Percentiles rank a stretch among this genome's conserved stretches.
phyloP scores from a whole-genome alignment of 2,888 invertebrate genomes.

The Habrosyne pyritoides region DNA sequence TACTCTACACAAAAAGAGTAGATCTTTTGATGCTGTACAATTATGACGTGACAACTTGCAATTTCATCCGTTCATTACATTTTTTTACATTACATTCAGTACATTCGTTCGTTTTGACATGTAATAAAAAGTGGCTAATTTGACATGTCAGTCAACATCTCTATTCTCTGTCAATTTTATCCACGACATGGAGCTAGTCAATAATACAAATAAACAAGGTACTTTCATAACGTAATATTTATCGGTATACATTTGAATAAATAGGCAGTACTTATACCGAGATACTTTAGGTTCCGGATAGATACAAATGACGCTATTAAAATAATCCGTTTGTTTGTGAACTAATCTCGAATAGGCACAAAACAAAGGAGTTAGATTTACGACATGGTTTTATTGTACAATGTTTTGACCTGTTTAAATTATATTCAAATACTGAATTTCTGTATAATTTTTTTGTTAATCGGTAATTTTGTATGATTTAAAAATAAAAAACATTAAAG shows the following conservation, averaged over 20 bases:
- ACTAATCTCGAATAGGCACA: not conserved
- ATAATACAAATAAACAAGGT: not conserved
- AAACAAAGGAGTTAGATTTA: not conserved
- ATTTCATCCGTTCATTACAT: no score
- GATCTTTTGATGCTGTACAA: no score
- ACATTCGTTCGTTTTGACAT: no score
- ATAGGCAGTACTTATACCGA: not conserved
- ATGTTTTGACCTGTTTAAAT: not conserved
- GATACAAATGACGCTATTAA: slow-evolving; percentile 1
- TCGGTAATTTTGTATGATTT: not conserved
- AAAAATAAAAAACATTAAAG: no score
- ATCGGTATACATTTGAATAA: not conserved
- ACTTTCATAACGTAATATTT: not conserved
- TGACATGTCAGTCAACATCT: no score
- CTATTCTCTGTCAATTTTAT: no score
- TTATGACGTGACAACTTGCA: no score
- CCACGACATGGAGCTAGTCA: no score
- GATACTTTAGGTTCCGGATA: slow-evolving; percentile 1
- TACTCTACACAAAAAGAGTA: no score
- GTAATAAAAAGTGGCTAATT: no score
- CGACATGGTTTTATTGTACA: not conserved
- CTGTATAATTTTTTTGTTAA: not conserved
- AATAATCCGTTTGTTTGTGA: not conserved
- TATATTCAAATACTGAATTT: not conserved
- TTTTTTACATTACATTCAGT: no score